phyloP scores from a whole-genome alignment of 2,888 invertebrate species.

The Seladonia tumulorum region DNA sequence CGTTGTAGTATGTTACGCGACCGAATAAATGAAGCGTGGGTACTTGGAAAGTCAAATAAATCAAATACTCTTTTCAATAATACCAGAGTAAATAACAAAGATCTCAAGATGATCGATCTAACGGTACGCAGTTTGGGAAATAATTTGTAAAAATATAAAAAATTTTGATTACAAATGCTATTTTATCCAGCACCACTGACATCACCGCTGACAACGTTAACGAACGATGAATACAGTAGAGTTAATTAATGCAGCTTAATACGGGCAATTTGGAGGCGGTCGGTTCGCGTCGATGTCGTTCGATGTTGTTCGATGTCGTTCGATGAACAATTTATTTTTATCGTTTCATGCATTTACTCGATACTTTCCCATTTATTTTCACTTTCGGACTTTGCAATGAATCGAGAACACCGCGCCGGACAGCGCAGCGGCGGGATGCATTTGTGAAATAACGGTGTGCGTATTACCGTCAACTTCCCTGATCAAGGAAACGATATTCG shows the following conservation, averaged over 20 bases:
- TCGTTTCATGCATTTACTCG: not conserved
- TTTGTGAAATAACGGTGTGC: not conserved
- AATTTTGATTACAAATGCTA: not conserved
- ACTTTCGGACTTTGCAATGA: not conserved
- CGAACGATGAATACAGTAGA: not conserved
- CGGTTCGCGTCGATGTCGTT: not conserved
- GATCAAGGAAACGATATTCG: slow-evolving; percentile 7
- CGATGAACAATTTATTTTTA: not conserved
- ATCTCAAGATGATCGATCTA: not conserved
- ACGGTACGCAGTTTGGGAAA: no score
- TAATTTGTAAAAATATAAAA: no score
- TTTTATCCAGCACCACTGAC: no score
- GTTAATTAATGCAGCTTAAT: not conserved
- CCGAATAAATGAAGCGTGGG: no score
- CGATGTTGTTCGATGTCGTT: not conserved
- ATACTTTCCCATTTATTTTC: slow-evolving; percentile 6
- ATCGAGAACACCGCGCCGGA: not conserved
- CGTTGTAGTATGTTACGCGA: no score
- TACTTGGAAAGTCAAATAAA: no score
- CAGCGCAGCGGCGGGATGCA: not conserved
- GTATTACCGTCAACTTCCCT: slow-evolving; percentile 3
- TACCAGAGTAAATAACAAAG: no score
- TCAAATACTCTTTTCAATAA: no score
- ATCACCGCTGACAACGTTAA: not conserved
- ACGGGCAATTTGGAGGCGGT: not conserved